These are phyloP conservation scores for Colletes gigas DNA, from an alignment of 1,140 invertebrate species.

Conservation along the genomic window DNA sequence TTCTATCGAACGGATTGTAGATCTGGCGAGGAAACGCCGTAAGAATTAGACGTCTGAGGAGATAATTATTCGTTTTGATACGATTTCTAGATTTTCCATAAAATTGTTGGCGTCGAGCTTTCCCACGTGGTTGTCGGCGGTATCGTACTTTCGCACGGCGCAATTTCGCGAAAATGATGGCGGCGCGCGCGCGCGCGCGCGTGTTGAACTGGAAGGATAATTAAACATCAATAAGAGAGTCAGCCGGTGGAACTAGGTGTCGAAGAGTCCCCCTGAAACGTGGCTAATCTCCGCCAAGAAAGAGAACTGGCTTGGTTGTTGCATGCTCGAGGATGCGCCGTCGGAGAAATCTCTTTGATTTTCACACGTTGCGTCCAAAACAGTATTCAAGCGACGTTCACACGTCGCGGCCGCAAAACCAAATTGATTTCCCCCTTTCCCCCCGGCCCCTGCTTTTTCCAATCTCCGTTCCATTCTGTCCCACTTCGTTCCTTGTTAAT, in stretches of 20 bases:
- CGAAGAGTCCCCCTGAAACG: conserved; percentile 4
- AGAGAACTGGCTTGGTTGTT: conserved; percentile 17
- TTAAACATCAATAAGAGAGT: conserved; percentile 29
- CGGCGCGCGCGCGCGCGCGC: background rate
- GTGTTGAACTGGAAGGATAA: conserved; percentile 2
- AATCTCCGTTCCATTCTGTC: background rate
- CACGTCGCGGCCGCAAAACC: conserved; percentile 26
- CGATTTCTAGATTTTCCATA: conserved; percentile 46
- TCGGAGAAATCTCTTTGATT: conserved; percentile 44
- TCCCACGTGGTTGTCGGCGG: conserved; percentile 30
- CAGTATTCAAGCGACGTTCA: conserved; percentile 36
- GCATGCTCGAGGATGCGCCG: conserved; percentile 25
- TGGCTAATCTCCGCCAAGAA: conserved; percentile 30
- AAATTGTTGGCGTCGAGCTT: conserved; percentile 19
- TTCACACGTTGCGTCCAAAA: conserved; percentile 49
- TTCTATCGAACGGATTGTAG: background rate
- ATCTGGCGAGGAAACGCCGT: background rate
- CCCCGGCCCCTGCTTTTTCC: background rate
- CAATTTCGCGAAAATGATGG: conserved; percentile 9
- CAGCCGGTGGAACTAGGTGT: background rate
- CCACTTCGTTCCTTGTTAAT: background rate
- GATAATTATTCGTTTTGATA: conserved; percentile 31
- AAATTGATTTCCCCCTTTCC: conserved; percentile 24
- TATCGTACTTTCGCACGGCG: conserved; percentile 34
- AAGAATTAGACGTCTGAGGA: conserved; percentile 6